phyloP scores from a whole-genome alignment of 2,888 invertebrate species.

The Herminia tarsipennalis region DNA sequence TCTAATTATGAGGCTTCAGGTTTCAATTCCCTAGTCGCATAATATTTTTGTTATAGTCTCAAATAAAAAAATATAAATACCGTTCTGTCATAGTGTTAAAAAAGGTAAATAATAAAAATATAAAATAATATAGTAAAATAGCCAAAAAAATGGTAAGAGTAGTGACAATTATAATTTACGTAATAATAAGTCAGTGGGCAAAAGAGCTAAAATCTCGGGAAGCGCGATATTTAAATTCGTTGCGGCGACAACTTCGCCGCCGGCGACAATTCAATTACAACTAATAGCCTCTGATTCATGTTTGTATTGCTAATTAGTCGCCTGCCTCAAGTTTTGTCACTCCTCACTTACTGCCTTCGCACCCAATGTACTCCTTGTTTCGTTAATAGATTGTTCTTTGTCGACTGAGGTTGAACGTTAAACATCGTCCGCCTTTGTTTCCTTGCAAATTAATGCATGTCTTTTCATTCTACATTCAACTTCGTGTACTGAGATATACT shows the following conservation, averaged over 20 bases:
- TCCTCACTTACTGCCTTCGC: constrained; percentile 73
- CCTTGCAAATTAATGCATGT: constrained; percentile 64
- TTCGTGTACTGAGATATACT: constrained; percentile 7
- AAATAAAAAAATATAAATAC: too few relatives aligned
- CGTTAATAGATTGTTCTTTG: constrained; percentile 76
- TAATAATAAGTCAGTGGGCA: constrained; percentile 56
- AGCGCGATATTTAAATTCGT: constrained; percentile 82
- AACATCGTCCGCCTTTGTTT: constrained; percentile 64
- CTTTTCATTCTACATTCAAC: constrained; percentile 45
- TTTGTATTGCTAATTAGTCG: constrained; percentile 85
- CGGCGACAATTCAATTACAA: constrained; percentile 84
- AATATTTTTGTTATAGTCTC: too few relatives aligned
- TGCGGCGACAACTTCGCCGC: constrained; percentile 77
- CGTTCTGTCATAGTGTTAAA: too few relatives aligned
- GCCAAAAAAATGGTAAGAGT: constrained; percentile 6
- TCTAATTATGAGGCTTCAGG: too few relatives aligned
- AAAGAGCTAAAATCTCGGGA: constrained; percentile 69
- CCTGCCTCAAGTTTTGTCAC: constrained; percentile 83
- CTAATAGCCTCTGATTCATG: constrained; percentile 86
- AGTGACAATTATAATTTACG: constrained; percentile 49
- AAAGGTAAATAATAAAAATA: neutral
- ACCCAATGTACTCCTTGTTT: constrained; percentile 62
- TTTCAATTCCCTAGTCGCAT: too few relatives aligned
- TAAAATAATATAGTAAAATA: neutral
- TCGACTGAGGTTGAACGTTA: constrained; percentile 61